phyloP scores from a whole-genome alignment of 2,797 vertebrate species.

The Pangasius djambal region DNA sequence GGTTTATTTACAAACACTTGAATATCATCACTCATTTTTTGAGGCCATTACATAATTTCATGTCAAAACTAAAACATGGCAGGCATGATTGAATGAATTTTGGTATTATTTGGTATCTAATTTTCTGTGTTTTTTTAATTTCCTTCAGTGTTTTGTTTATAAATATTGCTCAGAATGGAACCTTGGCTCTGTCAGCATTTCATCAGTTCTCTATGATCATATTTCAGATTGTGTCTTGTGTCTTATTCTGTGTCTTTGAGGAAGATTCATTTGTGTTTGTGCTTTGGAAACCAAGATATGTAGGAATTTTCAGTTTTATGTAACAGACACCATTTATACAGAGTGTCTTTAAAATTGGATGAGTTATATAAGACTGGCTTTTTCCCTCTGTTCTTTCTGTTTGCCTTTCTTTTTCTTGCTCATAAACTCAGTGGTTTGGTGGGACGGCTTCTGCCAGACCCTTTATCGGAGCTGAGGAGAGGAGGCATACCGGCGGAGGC shows the following conservation, averaged over 20 bases:
- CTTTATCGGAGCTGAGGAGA: constrained; percentile 54
- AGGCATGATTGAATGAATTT: not conserved
- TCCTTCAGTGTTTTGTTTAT: not conserved
- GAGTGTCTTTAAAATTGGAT: constrained; percentile 40
- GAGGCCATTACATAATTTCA: not conserved
- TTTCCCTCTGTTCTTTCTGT: constrained; percentile 27
- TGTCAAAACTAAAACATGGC: not conserved
- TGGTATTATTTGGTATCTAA: too few species aligned
- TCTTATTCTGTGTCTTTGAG: constrained; percentile 19
- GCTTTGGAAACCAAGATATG: constrained; percentile 40
- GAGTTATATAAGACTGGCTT: constrained; percentile 50
- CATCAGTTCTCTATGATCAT: not conserved
- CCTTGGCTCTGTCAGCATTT: not conserved
- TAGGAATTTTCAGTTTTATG: constrained; percentile 43
- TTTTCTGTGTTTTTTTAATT: not conserved
- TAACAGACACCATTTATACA: constrained; percentile 53
- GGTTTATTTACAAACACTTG: not conserved
- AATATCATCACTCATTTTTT: not conserved
- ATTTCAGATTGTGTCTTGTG: not conserved
- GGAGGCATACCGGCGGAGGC: constrained; percentile 56
- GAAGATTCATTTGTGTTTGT: constrained; percentile 14
- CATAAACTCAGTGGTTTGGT: constrained; percentile 63
- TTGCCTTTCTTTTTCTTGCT: constrained; percentile 18
- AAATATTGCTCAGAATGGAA: not conserved
- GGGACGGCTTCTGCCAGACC: constrained; percentile 60